Conservation (phyloP, 2,797 vertebrate species). For the Onychomys torridus region DNA sequence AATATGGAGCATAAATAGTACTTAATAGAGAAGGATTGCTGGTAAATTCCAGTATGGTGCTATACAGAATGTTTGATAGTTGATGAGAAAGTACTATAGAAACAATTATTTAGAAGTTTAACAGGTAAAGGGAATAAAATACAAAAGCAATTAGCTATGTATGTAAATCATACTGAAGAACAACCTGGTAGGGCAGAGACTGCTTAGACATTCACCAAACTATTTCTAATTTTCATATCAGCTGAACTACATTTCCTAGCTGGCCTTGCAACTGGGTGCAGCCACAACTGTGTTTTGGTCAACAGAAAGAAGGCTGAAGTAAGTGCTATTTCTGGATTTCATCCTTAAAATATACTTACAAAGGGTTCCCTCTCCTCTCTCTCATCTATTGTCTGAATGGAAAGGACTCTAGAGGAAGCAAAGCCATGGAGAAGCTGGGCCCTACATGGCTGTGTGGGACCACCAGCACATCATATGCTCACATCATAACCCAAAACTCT, state of each 20-base stretch:
- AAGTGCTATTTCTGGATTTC: background rate
- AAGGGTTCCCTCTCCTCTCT: background rate
- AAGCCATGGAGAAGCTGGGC: background rate
- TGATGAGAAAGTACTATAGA: background rate
- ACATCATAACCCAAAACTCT: background rate
- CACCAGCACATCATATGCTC: background rate
- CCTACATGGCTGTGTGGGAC: background rate
- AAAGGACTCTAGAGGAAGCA: conserved; percentile 9
- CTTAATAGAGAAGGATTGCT: background rate
- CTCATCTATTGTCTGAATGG: background rate
- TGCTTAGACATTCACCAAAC: background rate
- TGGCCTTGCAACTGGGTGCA: background rate
- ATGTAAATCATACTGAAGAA: conserved; percentile 23
- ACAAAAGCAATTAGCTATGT: conserved; percentile 25
- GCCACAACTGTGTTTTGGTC: background rate
- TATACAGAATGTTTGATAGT: conserved; percentile 30
- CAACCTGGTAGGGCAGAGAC: background rate
- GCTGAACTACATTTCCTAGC: background rate
- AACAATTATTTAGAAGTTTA: conserved; percentile 31
- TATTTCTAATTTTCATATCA: background rate
- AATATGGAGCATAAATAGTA: conserved; percentile 7
- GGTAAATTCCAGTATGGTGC: conserved; percentile 25
- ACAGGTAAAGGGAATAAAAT: conserved; percentile 19
- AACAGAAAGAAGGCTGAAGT: background rate
- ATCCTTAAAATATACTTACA: background rate